Conservation (phyloP, 2,888 invertebrate species). For the Dascillus cervinus region DNA sequence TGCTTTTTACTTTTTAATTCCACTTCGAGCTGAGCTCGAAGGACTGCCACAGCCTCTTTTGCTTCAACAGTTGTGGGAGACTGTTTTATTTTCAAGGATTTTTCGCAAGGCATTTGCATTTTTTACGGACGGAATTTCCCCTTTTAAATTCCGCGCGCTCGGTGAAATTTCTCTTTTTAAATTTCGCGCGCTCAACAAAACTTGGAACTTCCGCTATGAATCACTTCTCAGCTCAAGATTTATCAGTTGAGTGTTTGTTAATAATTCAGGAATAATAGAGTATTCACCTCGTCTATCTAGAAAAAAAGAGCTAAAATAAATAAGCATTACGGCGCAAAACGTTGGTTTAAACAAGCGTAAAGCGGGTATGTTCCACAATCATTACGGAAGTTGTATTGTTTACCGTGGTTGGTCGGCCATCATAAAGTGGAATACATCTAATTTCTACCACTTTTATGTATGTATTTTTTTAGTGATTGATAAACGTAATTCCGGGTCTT, state of each 20-base stretch:
- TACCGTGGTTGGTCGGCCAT: slow-evolving; percentile 66
- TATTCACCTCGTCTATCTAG: too few species aligned
- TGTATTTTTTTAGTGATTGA: slow-evolving; percentile 33
- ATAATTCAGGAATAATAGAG: too few species aligned
- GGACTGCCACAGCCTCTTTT: slow-evolving; percentile 26
- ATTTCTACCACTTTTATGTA: slow-evolving; percentile 42
- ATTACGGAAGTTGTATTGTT: slow-evolving; percentile 45
- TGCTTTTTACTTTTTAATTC: slow-evolving; percentile 54
- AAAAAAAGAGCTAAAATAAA: too few species aligned
- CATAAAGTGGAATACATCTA: slow-evolving; percentile 61
- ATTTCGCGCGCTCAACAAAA: too few species aligned
- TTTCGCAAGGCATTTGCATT: slow-evolving; percentile 20
- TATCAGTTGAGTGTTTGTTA: not conserved
- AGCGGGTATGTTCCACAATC: too few species aligned
- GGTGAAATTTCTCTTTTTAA: too few species aligned
- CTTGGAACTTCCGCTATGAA: too few species aligned
- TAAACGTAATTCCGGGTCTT: slow-evolving; percentile 29
- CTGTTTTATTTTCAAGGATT: slow-evolving; percentile 10
- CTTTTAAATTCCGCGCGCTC: too few species aligned
- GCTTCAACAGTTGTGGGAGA: slow-evolving; percentile 10
- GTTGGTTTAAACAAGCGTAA: too few species aligned
- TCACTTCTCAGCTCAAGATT: too few species aligned
- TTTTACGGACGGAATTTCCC: too few species aligned
- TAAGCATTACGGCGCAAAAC: too few species aligned
- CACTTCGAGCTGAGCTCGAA: slow-evolving; percentile 49